Percentiles rank a stretch among this genome's conserved stretches.
phyloP scores from a whole-genome alignment of 2,797 vertebrate species.

The Protonibea diacanthus region DNA sequence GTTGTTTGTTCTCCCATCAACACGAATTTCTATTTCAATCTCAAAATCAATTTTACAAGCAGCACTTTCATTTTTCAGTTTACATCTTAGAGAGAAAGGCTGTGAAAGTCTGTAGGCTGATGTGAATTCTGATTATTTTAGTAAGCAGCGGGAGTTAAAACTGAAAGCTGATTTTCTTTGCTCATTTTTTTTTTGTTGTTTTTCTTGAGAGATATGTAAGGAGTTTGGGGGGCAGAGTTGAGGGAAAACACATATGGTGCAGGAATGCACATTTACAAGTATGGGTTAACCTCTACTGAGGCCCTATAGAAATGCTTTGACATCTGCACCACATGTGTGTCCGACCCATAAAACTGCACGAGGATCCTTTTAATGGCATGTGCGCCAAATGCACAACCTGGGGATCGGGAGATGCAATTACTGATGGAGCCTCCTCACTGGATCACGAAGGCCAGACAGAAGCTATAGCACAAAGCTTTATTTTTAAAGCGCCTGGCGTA shows the following conservation, averaged over 20 bases:
- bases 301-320: conserved; percentile 56
- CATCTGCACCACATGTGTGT: conserved; percentile 80
- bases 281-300: conserved; percentile 27
- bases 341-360: conserved; percentile 57
- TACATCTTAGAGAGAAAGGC: conserved; percentile 23
- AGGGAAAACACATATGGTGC: conserved; percentile 59
- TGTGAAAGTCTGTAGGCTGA: conserved; percentile 16
- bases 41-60: conserved; percentile 60
- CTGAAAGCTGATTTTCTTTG: conserved; percentile 12
- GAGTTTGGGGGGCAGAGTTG: conserved; percentile 27
- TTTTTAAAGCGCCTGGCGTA: conserved; percentile 21
- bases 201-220: conserved; percentile 8
- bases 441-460: conserved; percentile 15
- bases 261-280: conserved; percentile 69
- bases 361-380: conserved; percentile 60
- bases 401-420: conserved; percentile 12
- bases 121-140: conserved; percentile 52
- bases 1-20: conserved; percentile 24
- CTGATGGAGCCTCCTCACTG: not conserved
- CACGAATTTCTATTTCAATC: conserved; percentile 45
- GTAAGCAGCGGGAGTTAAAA: conserved; percentile 30
- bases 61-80: conserved; percentile 49
- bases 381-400: conserved; percentile 45
- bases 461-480: conserved; percentile 17
- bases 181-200: conserved; percentile 21